Base-by-base conservation (phyloP, 2,888 invertebrate species). In the Nomada ruficornis region DNA sequence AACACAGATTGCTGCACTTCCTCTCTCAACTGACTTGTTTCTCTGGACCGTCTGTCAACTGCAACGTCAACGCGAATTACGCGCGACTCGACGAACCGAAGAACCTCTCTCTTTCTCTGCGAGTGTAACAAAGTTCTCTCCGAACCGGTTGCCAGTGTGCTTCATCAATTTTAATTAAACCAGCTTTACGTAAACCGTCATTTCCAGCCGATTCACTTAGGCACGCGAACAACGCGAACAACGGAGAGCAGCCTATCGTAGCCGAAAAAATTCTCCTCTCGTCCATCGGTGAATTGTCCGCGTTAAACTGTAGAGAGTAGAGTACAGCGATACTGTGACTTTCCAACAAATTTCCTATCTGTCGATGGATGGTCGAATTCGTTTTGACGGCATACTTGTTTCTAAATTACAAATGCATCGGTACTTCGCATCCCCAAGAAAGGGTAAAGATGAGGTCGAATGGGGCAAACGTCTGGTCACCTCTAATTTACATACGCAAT, bases 401-500 rank as follows among this genome's bases (percentile, higher is more conserved):
- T 57, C 5, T 4, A 57, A 26, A 26, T 57, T 2, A 26, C 10
- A 13, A 23, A 57, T 57, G 20, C 29, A 23, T 15, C 29, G 73
- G 84, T 88, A 87, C 80, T 54, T 65, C 67, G 44, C 74, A 74
- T 86, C 57, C 63, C 84, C 80, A 29, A 71, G 85, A 88, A 89
- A 67, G 52, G 9, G 18, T 80, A 86, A 89, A 86, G 89, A 86
- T 82, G 74, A 84, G 89, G 89, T 90, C 90, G 88, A 89, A 85
- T 75, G 59, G 44, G 89, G n/a, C 85, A 87, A 90, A 67, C 26
- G 86, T 88, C 84, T 85, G 86, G 86, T 86, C 86, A 72, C 69
- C 81, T 76, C 55, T 84, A 73, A 90, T 91, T 89, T 89, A 77
- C 89, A 91, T 88, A 86, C 74, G 86, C 86, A 89, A 87, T 85